Conservation (phyloP, 2,113 vertebrate genomes). For the Solea senegalensis region DNA sequence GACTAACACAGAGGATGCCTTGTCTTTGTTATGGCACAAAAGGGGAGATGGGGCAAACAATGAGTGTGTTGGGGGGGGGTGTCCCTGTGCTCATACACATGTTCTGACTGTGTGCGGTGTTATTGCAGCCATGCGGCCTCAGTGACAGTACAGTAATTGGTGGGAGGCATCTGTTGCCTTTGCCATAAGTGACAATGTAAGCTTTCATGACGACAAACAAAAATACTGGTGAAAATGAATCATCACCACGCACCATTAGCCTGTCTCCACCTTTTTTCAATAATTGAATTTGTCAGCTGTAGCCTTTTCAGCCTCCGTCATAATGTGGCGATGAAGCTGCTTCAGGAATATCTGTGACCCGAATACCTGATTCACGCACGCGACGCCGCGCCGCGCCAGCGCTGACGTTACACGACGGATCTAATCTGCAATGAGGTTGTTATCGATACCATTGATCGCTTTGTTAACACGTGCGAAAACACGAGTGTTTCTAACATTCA, state of each 20-base stretch:
- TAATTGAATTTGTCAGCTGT: constrained; percentile 99
- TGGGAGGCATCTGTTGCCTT: constrained; percentile 79
- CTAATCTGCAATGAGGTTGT: constrained; percentile 41
- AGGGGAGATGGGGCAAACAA: constrained; percentile 8
- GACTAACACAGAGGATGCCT: constrained; percentile 54
- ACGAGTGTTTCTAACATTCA: constrained; percentile 1
- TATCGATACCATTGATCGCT: constrained; percentile 64
- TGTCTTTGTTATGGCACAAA: constrained; percentile 45
- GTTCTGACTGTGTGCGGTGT: constrained; percentile 25
- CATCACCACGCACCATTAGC: constrained; percentile 96
- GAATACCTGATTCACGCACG: too few relatives aligned
- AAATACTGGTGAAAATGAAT: constrained; percentile 94
- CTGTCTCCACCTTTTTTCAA: constrained; percentile 85
- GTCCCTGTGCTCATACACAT: constrained; percentile 40
- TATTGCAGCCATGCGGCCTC: constrained; percentile 39
- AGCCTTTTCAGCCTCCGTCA: constrained; percentile 88
- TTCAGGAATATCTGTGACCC: constrained; percentile 26
- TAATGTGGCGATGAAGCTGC: constrained; percentile 91
- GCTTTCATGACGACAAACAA: constrained; percentile 91
- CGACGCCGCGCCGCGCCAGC: too few relatives aligned
- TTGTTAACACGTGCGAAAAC: constrained; percentile 10
- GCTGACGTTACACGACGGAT: constrained; percentile 48
- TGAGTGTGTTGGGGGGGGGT: constrained; percentile 6
- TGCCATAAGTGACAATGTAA: constrained; percentile 86
- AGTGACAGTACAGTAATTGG: constrained; percentile 81